phyloP scores from a whole-genome alignment of 2,113 vertebrate species.

The Emydocephalus ijimae region DNA sequence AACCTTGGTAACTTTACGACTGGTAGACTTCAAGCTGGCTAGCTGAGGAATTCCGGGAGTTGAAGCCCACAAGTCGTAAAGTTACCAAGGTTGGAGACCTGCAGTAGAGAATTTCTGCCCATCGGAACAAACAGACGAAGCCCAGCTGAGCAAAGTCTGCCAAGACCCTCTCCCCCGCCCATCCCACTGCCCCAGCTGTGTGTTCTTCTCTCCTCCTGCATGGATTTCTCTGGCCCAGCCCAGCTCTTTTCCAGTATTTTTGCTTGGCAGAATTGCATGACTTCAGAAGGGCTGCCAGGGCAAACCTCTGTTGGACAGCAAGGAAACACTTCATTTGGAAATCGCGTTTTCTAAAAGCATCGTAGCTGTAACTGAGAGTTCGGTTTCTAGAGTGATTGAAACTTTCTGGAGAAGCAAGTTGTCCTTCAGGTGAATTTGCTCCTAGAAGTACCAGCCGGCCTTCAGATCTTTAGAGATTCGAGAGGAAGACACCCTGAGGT shows the following conservation, averaged over 20 bases:
- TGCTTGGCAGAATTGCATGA: not conserved
- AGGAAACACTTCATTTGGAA: conserved; percentile 20
- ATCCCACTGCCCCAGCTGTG: too few species aligned
- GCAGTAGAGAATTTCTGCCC: not conserved
- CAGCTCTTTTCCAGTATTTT: not conserved
- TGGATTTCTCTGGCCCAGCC: not conserved
- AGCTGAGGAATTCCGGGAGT: not conserved
- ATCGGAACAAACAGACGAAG: not conserved
- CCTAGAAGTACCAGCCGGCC: not conserved
- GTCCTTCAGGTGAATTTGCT: not conserved
- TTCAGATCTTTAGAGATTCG: not conserved
- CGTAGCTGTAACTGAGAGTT: not conserved
- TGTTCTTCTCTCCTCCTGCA: not conserved
- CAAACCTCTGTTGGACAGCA: not conserved
- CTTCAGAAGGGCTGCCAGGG: not conserved
- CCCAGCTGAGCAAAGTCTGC: not conserved
- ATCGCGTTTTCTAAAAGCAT: not conserved
- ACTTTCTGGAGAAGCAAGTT: conserved; percentile 20
- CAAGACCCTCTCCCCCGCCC: not conserved
- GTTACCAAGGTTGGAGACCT: not conserved
- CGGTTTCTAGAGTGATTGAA: conserved; percentile 26
- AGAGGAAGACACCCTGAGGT: not conserved
- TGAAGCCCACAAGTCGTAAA: not conserved
- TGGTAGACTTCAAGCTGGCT: not conserved
- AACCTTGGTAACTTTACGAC: not conserved